Base-by-base conservation (phyloP, 2,888 invertebrate species). In the Leptinotarsa peninsularis region DNA sequence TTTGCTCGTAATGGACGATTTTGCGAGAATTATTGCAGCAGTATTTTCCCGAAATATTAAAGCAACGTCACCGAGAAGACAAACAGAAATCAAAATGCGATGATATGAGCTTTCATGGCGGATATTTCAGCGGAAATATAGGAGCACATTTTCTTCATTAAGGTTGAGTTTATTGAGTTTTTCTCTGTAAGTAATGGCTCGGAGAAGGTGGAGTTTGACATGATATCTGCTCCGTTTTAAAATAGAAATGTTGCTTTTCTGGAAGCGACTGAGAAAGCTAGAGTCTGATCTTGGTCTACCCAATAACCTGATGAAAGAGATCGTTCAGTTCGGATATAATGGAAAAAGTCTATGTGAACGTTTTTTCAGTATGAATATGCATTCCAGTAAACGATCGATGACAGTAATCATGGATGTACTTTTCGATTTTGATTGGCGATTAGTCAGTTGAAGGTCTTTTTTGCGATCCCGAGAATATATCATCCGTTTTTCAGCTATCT, bases 71-170 rank as follows among this genome's bases (percentile, higher is more conserved):
- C 21, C 43, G 33, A 49, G 43, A 67, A 56, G 49, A 71, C 68
- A 49, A 72, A 72, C 74, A 72, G 70, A 60, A 74, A 77, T 72
- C 74, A 72, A 73, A 77, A 77, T 52, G 72, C 67, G 77, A 72
- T 66, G 72, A 72, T 56, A 72, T 21, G 58, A 49, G 18, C 63
- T 72, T 76, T 78, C 67, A 17, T n/a, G n/a, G 23, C 18, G 17
- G 70, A 58, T 13, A 70, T 56, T 43, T 69, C 56, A 69, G 71
- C 52, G 71, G 52, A 69, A 63, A 69, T 54, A 63, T 68, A 66
- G 43, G 60, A 67, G 18, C 54, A 66, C 69, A 72, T 73, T 67
- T 72, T 71, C 67, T 70, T 71, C 76, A 56, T 76, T 73, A 56
- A 67, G 54, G 54, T 67, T 33, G 60, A 73, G 67, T 76, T 76